Base-by-base conservation (phyloP, 2,888 invertebrate genomes). In the Eilema sororculum region DNA sequence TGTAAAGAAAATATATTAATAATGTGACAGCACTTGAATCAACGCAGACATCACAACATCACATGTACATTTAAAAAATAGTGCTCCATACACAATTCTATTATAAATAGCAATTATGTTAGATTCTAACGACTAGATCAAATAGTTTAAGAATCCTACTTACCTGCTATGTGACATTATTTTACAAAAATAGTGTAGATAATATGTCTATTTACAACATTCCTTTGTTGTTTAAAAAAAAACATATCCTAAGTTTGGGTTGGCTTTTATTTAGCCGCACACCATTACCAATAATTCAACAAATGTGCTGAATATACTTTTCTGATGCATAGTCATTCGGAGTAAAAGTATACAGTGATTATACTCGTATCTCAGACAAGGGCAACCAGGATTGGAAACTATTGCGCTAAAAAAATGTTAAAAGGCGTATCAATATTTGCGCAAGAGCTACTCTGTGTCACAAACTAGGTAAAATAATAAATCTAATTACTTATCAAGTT, bases 1-100 rank as follows among this genome's bases (percentile, higher is more conserved):
- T 80, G 70, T 80, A 79, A 71, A 76, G 68, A 84, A 87, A 85
- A 86, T 86, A 87, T 87, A 86, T 85, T 87, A 69, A 79, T 81
- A 79, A 78, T 68, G 71, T 78, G 77, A 76, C 77, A 73, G 77
- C 72, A 79, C 74, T 74, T 66, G 65, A 78, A 73, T 69, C 61
- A 72, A 67, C 72, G 60, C 65, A 74, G 67, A 73, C 67, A 68
- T 72, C 73, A 74, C 76, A 74, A 78, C 65, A 74, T 73, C 22
- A 63, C 77, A 73, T 76, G 61, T 82, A 80, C 78, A 79, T 68
- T 69, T 74, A 65, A 77, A 68, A 78, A 69, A 79, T 65, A 68
- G 79, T 81, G 80, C 77, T 73, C 65, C 24, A 65, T 57, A 57
- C 33, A 57, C 28, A 30, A n/a, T n/a, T 60, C 28, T 33, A 28